These are phyloP conservation scores for Pyralis farinalis DNA, from an alignment of 2,888 invertebrate species.

Conservation along the genomic window DNA sequence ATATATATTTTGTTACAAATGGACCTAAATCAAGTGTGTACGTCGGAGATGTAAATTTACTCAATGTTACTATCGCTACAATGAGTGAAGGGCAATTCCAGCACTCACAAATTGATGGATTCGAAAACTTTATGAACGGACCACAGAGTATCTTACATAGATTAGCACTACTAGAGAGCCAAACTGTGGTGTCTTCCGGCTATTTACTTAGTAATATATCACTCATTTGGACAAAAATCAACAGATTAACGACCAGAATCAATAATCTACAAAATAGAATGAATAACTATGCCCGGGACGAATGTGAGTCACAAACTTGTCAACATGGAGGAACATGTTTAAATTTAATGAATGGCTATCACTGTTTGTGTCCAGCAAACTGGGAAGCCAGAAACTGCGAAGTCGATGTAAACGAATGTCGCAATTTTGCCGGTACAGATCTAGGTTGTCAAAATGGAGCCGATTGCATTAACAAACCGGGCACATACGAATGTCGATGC, in stretches of 20 bases:
- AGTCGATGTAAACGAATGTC: slow-evolving; percentile 93
- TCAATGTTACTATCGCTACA: slow-evolving; percentile 40
- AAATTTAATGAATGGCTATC: slow-evolving; percentile 85
- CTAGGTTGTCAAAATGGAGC: slow-evolving; percentile 96
- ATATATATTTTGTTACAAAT: slow-evolving; percentile 86
- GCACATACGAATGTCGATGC: slow-evolving; percentile 92
- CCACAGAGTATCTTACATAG: slow-evolving; percentile 26
- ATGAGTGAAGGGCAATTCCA: slow-evolving; percentile 22
- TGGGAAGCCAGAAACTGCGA: slow-evolving; percentile 76
- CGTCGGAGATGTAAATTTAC: slow-evolving; percentile 86
- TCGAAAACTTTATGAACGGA: slow-evolving; percentile 25
- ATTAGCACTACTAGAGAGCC: slow-evolving; percentile 46
- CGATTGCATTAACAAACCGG: slow-evolving; percentile 90
- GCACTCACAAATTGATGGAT: slow-evolving; percentile 14
- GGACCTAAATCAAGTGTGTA: slow-evolving; percentile 85
- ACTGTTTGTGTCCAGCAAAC: slow-evolving; percentile 83
- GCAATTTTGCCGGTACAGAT: slow-evolving; percentile 89
- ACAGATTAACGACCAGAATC: slow-evolving; percentile 58
- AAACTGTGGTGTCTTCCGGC: slow-evolving; percentile 22
- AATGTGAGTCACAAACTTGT: slow-evolving; percentile 89
- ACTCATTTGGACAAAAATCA: slow-evolving; percentile 41
- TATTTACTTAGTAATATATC: slow-evolving; percentile 39
- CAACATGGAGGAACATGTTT: slow-evolving; percentile 91
- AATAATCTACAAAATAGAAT: slow-evolving; percentile 61
- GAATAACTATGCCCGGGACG: slow-evolving; percentile 72